Evolutionary conservation across 2,113 vertebrate genomes (phyloP).

Genomic region (Myiopsitta monachus): DNA sequence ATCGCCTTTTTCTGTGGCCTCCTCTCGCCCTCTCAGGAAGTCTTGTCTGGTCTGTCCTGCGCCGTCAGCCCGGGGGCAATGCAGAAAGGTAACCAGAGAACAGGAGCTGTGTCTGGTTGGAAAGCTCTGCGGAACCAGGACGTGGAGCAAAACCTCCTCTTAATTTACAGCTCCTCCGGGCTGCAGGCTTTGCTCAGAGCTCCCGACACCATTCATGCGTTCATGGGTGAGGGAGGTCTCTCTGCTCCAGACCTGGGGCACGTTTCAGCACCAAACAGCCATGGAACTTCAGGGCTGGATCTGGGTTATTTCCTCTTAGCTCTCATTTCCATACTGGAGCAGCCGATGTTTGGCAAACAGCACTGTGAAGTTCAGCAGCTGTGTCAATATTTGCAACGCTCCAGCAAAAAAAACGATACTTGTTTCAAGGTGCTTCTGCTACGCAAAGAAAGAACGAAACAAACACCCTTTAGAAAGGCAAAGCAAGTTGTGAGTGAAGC

Average conservation of each 20-base stretch:
- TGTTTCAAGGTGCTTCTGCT: not conserved
- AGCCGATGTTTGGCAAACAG: not conserved
- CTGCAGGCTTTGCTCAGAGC: not conserved
- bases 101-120: rapidly evolving
- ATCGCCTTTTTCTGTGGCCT: not conserved
- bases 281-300: not conserved
- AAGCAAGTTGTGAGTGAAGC: not conserved
- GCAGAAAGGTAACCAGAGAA: not conserved
- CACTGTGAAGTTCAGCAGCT: not conserved
- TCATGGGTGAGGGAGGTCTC: not conserved
- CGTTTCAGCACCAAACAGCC: not conserved
- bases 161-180: not conserved
- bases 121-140: rapidly evolving
- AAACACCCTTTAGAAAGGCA: not conserved
- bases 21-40: not conserved
- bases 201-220: not conserved
- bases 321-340: not conserved
- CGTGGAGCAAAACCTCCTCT: rapidly evolving
- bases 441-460: not conserved
- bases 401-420: not conserved
- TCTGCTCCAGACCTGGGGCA: not conserved
- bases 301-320: not conserved
- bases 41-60: not conserved
- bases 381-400: not conserved
- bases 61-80: not conserved